These are phyloP conservation scores for Lacerta viridis DNA, from an alignment of 2,797 vertebrate genomes.

Conservation along the genomic window DNA sequence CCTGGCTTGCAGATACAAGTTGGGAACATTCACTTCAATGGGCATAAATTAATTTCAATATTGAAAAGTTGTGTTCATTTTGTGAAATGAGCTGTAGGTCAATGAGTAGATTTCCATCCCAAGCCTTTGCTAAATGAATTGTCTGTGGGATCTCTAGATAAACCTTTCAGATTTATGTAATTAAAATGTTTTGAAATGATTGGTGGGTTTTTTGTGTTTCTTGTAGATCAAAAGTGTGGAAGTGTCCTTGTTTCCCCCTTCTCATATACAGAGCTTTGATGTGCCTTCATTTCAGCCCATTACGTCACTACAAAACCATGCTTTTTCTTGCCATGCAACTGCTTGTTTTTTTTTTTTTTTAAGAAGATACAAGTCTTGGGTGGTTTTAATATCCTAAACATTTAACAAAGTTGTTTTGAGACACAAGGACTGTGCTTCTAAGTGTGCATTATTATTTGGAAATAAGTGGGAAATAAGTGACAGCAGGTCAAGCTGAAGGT, in stretches of 20 bases:
- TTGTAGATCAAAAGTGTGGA: background rate
- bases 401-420: background rate
- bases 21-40: background rate
- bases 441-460: background rate
- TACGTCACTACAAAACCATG: constrained; percentile 45
- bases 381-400: background rate
- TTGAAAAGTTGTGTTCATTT: background rate
- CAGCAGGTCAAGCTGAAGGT: background rate
- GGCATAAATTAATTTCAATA: constrained; percentile 13
- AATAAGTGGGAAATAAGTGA: background rate
- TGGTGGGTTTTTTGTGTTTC: background rate
- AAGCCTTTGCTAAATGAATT: background rate
- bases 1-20: background rate
- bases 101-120: background rate
- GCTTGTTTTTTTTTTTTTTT: background rate
- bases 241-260: constrained; percentile 23
- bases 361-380: constrained; percentile 25
- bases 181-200: background rate
- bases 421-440: background rate
- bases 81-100: background rate
- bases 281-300: constrained; percentile 52
- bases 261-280: constrained; percentile 33
- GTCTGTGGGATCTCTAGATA: background rate
- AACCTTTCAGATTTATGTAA: background rate
- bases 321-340: constrained; percentile 35